Evolutionary conservation across 2,113 vertebrate species (phyloP), one percentile per base, ranked within the genome.

Genomic region (Progne subis): DNA sequence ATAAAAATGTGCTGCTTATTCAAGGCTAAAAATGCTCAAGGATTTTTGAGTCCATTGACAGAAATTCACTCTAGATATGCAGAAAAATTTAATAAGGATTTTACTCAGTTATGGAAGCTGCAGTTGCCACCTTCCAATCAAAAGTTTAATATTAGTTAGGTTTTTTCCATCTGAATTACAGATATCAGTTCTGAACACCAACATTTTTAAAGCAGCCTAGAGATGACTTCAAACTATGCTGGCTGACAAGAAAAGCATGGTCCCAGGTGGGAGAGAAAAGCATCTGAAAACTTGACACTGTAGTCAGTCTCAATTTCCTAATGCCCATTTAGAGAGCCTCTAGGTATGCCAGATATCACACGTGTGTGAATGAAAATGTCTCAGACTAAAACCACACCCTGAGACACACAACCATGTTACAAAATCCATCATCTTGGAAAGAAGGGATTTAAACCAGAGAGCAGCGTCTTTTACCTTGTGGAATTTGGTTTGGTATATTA

Each of bases 261-360:
- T 3, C 25, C 11, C 29, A 41, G 4, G 11, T 32, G 8, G 8
- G 11, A 20, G 11, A 83, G 25, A 85, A 72, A 64, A 28, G 10
- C 37, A 46, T 18, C 44, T 85, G 41, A 76, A 77, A 82, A 32
- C 12, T 41, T 52, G 28, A 47, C 14, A 29, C 34, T n/a, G 12
- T 13, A 43, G 43, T 57, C 44, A 79, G 6, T 43, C 39, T 49
- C 44, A 28, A 37, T 32, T 75, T 39, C n/a, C 9, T 34, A 57
- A 61, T 17, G 19, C 2, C 8, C 19, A 15, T 47, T 47, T n/a
- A 39, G 20, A 75, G n/a, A 14, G 3, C 8, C 8, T 43, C 15
- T 11, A 28, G 12, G 28, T 19, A 4, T 25, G 5, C 34, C 37
- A 71, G 52, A 28, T 34, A 41, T 14, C 52, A 44, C 0, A 0